Percentiles rank a stretch among this genome's conserved stretches.
Evolutionary conservation across 2,888 invertebrate genomes (phyloP).

Genomic region (Dendrolimus houi): DNA sequence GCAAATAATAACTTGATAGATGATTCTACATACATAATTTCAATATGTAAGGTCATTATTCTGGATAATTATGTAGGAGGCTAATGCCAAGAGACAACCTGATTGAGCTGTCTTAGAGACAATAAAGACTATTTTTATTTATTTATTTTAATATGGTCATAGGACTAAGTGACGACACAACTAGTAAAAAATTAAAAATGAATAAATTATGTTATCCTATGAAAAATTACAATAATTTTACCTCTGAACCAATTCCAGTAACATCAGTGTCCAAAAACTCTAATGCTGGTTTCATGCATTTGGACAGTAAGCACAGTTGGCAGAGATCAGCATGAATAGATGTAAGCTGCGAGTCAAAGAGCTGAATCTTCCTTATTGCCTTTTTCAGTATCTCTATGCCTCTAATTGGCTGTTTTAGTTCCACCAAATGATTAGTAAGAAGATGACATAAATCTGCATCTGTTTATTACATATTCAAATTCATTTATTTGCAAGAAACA

Average conservation of each 20-base stretch:
- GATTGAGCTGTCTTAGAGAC: no score
- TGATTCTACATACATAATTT: no score
- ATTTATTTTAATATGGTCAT: no score
- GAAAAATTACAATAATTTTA: slow-evolving; percentile 31
- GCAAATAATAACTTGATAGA: no score
- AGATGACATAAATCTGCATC: slow-evolving; percentile 94
- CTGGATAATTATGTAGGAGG: no score
- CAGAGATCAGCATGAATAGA: slow-evolving; percentile 96
- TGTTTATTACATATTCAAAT: slow-evolving; percentile 37
- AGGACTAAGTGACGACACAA: no score
- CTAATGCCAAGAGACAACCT: no score
- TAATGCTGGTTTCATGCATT: slow-evolving; percentile 94
- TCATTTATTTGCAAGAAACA: no score
- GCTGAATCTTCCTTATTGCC: slow-evolving; percentile 92
- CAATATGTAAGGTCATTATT: no score
- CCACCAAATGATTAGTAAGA: slow-evolving; percentile 86
- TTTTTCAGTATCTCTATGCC: slow-evolving; percentile 89
- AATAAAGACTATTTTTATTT: no score
- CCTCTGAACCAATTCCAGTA: slow-evolving; percentile 92
- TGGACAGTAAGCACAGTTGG: slow-evolving; percentile 92
- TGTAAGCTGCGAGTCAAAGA: slow-evolving; percentile 92
- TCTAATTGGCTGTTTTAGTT: slow-evolving; percentile 85
- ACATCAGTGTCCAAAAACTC: slow-evolving; percentile 93
- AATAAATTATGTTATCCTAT: slow-evolving; percentile 2
- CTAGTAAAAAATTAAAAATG: neutral